A percentile compares a stretch with the other conserved stretches of the same genome.
Conservation (phyloP, 2,888 invertebrate genomes). For the Lordiphosa andalusiaca region DNA sequence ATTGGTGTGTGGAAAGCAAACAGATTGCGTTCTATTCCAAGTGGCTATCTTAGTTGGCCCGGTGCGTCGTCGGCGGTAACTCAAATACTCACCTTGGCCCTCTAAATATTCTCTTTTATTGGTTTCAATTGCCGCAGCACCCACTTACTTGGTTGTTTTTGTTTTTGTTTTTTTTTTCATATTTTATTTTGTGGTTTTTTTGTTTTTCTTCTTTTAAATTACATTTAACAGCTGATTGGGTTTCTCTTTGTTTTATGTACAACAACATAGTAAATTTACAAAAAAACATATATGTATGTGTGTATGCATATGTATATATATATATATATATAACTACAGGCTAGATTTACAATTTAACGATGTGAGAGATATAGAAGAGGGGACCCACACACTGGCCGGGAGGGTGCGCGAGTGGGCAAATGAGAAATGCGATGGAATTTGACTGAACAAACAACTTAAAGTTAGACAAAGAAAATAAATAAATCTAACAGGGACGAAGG, state of each 20-base stretch:
- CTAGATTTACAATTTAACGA: conserved; percentile 50
- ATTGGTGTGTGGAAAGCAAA: too few species aligned
- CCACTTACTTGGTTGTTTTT: neutral
- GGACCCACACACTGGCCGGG: conserved; percentile 19
- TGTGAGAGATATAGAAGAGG: conserved; percentile 40
- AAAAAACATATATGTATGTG: conserved; percentile 23
- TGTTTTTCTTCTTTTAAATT: conserved; percentile 43
- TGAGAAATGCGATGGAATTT: neutral
- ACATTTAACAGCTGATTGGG: conserved; percentile 53
- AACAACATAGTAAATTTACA: conserved; percentile 66
- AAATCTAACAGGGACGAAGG: conserved; percentile 28
- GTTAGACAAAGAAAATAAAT: conserved; percentile 36
- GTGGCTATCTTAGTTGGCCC: too few species aligned
- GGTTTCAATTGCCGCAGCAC: conserved; percentile 6
- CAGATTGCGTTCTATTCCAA: too few species aligned
- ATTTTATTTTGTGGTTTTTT: conserved; percentile 19
- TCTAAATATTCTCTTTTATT: conserved; percentile 37
- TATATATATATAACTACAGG: conserved; percentile 29
- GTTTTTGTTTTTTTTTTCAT: neutral
- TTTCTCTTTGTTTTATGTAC: conserved; percentile 42
- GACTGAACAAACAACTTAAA: conserved; percentile 1
- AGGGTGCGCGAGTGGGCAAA: neutral
- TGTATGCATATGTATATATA: conserved; percentile 14
- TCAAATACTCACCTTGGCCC: conserved; percentile 26
- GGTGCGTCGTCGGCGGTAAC: too few species aligned